phyloP scores from a whole-genome alignment of 2,797 vertebrate genomes.

The Clarias fuscus region DNA sequence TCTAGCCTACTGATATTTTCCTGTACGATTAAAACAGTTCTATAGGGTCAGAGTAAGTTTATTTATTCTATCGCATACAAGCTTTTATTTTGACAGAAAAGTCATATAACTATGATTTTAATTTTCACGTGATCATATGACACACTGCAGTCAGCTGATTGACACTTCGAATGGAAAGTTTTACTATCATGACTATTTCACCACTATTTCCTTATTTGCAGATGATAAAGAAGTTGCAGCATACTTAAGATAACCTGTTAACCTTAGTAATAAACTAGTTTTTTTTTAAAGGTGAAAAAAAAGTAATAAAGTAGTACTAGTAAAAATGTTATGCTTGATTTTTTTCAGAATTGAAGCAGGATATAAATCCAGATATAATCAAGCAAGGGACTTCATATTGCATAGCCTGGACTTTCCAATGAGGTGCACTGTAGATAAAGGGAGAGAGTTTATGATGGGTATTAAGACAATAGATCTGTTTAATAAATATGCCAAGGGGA shows the following conservation, averaged over 20 bases:
- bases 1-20: too few relatives aligned
- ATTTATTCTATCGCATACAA: too few relatives aligned
- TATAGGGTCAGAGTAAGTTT: not conserved
- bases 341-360: not conserved
- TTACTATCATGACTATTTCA: not conserved
- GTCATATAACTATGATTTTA: not conserved
- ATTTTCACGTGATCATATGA: slow-evolving; percentile 27
- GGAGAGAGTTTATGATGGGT: not conserved
- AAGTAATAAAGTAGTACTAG: too few relatives aligned
- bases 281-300: too few relatives aligned
- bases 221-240: not conserved
- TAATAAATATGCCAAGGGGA: not conserved
- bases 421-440: not conserved
- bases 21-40: too few relatives aligned
- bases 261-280: not conserved
- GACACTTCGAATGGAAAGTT: not conserved
- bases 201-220: not conserved
- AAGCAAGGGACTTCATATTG: not conserved
- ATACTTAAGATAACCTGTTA: too few relatives aligned
- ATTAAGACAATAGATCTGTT: not conserved
- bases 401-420: not conserved
- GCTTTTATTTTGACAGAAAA: slow-evolving; percentile 17
- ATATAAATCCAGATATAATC: too few relatives aligned
- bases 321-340: not conserved
- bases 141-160: slow-evolving; percentile 40